Conservation (phyloP, 2,113 vertebrate species). For the Nesoenas mayeri region DNA sequence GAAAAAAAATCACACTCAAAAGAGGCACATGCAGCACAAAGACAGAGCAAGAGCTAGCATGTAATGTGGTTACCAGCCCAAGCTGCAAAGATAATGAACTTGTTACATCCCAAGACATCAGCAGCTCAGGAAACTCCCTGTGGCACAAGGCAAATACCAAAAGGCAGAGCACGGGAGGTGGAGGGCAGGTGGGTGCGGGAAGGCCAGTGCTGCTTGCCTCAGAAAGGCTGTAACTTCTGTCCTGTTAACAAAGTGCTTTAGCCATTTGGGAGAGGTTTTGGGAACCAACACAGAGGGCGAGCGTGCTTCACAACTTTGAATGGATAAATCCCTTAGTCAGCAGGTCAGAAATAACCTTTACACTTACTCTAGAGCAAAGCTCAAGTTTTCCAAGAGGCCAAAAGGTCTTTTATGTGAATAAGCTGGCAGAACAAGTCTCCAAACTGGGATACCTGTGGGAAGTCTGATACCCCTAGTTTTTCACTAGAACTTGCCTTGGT, state of each 20-base stretch:
- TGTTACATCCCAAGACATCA: background rate
- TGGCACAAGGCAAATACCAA: conserved; percentile 2
- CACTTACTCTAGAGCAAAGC: background rate
- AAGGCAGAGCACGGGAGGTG: background rate
- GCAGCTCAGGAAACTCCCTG: conserved; percentile 9
- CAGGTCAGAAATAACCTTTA: background rate
- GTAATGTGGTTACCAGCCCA: background rate
- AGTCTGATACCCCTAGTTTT: background rate
- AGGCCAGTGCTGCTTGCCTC: background rate
- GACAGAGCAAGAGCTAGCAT: conserved; percentile 6
- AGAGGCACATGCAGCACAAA: background rate
- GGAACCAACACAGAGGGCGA: background rate
- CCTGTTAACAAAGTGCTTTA: background rate
- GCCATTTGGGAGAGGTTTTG: background rate
- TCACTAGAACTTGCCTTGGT: background rate
- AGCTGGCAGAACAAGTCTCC: background rate
- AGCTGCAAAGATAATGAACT: background rate
- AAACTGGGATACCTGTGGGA: background rate
- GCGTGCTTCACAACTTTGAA: background rate
- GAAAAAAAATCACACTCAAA: conserved; percentile 15
- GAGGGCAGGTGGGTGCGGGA: background rate
- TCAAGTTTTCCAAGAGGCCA: background rate
- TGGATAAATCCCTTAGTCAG: background rate
- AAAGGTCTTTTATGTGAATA: background rate
- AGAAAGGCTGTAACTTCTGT: background rate